These are phyloP conservation scores for Leptopilina clavipes DNA, from an alignment of 1,140 invertebrate species.

Conservation along the genomic window DNA sequence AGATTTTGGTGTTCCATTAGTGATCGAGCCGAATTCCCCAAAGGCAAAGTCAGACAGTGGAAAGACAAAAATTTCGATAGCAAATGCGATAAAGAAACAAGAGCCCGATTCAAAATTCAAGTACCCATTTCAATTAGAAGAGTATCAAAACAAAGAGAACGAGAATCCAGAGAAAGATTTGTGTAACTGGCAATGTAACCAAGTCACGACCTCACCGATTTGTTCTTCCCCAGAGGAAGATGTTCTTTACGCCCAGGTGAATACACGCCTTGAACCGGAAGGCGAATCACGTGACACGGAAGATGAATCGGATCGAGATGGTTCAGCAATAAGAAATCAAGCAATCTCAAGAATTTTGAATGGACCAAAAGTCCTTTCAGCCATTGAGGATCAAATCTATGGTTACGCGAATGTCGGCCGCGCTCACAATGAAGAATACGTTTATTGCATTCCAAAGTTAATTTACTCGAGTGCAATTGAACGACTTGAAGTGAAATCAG, in stretches of 20 bases:
- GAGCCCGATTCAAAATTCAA: conserved; percentile 47
- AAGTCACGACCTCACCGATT: conserved; percentile 40
- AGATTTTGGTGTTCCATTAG: conserved; percentile 73
- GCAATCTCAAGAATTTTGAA: conserved; percentile 31
- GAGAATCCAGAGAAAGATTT: conserved; percentile 78
- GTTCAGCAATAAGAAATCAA: not conserved
- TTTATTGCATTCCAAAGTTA: conserved; percentile 66
- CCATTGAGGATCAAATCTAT: conserved; percentile 58
- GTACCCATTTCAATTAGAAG: conserved; percentile 74
- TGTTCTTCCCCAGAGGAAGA: conserved; percentile 64
- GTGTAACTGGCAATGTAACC: conserved; percentile 47
- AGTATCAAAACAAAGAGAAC: conserved; percentile 82
- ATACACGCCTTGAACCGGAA: conserved; percentile 69
- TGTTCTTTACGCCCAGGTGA: conserved; percentile 69
- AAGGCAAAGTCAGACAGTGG: conserved; percentile 59
- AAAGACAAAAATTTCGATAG: conserved; percentile 67
- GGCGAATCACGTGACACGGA: conserved; percentile 70
- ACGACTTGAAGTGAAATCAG: conserved; percentile 50
- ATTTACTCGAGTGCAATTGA: conserved; percentile 60
- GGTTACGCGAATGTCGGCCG: conserved; percentile 59
- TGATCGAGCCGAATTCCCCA: conserved; percentile 57
- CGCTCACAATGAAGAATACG: conserved; percentile 57
- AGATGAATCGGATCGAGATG: conserved; percentile 63
- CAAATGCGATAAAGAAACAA: conserved; percentile 61
- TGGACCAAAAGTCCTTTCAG: conserved; percentile 39